Evolutionary conservation across 2,113 vertebrate genomes (phyloP), one percentile per base, ranked within the genome.

Genomic region (Dasyurus viverrinus): DNA sequence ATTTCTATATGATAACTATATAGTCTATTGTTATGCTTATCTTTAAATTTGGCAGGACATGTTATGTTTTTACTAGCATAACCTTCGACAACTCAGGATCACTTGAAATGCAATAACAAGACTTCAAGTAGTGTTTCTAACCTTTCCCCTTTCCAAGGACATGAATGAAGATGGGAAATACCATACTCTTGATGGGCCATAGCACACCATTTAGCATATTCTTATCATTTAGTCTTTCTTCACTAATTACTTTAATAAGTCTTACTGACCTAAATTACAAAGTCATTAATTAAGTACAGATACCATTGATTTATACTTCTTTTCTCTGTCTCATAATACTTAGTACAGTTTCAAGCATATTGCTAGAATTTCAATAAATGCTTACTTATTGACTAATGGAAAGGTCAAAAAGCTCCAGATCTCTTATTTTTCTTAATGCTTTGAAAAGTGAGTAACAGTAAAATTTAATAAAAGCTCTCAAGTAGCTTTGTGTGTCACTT

Each of bases 281-380:
- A 94, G 55, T 46, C 23, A 36, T 25, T 92, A 90, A 90, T 96
- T 93, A 93, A 94, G 50, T 50, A 89, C 9, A 92, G 92, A 89
- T 52, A 91, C 42, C 24, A 89, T 68, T 68, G 57, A 76, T 92
- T 96, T 95, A 50, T 53, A 53, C 53, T 93, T 94, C 76, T 91
- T 94, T n/a, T 46, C 68, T 76, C 89, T 91, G 55, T 91, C 92
- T 94, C 76, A 23, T 36, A 36, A 26, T 11, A 90, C 90, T 84
- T 54, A 92, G 95, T 76, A 93, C 3, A 11, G 54, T 91, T 22
- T 36, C 90, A 22, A n/a, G 46, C 12, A 50, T 46, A 76, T 24
- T 9, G 91, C 11, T 92, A 54, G 60, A 54, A 57, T 55, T 46
- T 95, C 84, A 92, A 50, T 54, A 95, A 96, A 54, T 92, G 53